Base-by-base conservation (phyloP, 2,888 invertebrate species). In the Sisyra terminalis region DNA sequence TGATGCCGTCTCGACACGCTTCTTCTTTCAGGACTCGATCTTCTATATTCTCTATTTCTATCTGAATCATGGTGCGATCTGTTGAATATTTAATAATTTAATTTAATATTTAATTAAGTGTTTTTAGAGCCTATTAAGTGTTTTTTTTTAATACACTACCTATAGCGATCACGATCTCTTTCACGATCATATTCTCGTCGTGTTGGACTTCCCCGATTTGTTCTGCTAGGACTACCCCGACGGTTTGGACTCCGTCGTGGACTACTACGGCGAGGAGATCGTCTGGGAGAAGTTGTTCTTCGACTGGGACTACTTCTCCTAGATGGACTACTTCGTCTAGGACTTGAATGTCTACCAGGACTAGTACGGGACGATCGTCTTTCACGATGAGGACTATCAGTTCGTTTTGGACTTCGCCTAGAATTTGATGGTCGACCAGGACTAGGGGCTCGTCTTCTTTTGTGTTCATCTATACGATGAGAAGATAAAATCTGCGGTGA, bases 141-240 rank as follows among this genome's bases (percentile, higher is more conserved):
- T 24, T 5, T 24, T 24, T 24, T 7, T 3, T 24, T 24, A 24
- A 24, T 24, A 24, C 3, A 24, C 7, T 24, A 24, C 24, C 24
- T 24, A 24, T 24, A 24, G 7, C 24, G 37, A 18, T 16, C 11
- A 17, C 37, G 37, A 1, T 37, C 10, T 18, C 37, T 11, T 2
- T 37, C 37, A 6, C 37, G 17, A 11, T 37, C 37, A 37, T 37
- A 37, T 9, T 37, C 37, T 17, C 37, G 37, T 14, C 35, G 14
- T 4, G 4, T 35, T 35, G 35, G 16, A 18, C 37, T 37, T 17
- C 16, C 16, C 6, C 18, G 37, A 37, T n/a, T 37, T 13, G 11
- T 32, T 37, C 37, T 6, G 3, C 18, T 3, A 6, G 37, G 37
- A 37, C 37, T 37, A 18, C 2, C 9, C n/a, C 18, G 37, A 17